These are phyloP conservation scores for Vidua macroura DNA, from an alignment of 2,113 vertebrate genomes.

Conservation along the genomic window DNA sequence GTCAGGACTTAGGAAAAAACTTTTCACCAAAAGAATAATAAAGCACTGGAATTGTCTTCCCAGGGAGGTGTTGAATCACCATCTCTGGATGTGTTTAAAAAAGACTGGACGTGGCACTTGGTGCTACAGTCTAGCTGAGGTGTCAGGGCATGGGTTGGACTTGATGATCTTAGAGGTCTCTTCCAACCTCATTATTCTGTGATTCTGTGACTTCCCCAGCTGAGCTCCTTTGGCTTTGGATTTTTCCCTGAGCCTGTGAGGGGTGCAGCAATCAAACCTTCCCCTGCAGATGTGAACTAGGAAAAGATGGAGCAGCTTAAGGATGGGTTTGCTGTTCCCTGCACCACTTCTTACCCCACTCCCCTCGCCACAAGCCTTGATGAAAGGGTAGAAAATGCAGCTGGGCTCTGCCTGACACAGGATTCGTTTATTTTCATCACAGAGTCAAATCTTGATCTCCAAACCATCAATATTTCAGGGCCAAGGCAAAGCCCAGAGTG, in stretches of 20 bases:
- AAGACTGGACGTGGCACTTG: too few relatives aligned
- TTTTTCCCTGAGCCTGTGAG: background rate
- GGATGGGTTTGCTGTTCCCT: background rate
- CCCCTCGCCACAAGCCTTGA: background rate
- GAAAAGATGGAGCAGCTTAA: background rate
- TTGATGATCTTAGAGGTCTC: too few relatives aligned
- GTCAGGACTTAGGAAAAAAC: background rate
- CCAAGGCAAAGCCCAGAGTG: constrained; percentile 31
- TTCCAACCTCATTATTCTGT: too few relatives aligned
- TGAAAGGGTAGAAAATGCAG: background rate
- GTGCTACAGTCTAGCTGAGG: too few relatives aligned
- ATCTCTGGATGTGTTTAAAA: too few relatives aligned
- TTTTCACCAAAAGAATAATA: too few relatives aligned
- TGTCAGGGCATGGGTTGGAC: too few relatives aligned
- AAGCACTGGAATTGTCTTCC: too few relatives aligned
- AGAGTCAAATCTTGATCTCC: constrained; percentile 40
- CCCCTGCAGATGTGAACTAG: background rate
- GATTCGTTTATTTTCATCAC: constrained; percentile 57
- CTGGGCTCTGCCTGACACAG: background rate
- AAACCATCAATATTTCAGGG: constrained; percentile 59
- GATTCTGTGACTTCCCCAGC: background rate
- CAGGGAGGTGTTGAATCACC: too few relatives aligned
- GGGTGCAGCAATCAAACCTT: background rate
- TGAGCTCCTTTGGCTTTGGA: background rate
- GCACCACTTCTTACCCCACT: background rate